phyloP scores from a whole-genome alignment of 2,888 invertebrate genomes.

The Cephus rjabovi region DNA sequence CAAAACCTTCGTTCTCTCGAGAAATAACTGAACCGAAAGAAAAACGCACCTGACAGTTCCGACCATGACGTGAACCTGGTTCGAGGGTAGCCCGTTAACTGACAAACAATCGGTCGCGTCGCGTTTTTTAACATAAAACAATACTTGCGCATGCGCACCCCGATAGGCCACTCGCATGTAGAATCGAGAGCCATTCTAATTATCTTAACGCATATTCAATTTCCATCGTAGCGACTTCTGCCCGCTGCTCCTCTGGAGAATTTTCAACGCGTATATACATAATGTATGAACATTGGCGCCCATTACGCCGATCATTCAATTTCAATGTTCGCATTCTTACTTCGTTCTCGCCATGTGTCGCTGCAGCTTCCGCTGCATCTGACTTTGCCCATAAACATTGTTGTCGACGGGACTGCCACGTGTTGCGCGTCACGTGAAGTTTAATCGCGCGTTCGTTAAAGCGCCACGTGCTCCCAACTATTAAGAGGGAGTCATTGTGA shows the following conservation, averaged over 20 bases:
- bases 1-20: neutral
- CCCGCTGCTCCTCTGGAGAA: neutral
- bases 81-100: conserved; percentile 50
- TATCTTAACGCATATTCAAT: conserved; percentile 1
- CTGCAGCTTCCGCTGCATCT: neutral
- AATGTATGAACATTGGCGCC: neutral
- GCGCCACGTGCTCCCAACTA: neutral
- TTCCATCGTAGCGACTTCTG: neutral
- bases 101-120: conserved; percentile 34
- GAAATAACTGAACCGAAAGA: neutral
- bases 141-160: conserved; percentile 37
- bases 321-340: neutral
- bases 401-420: neutral
- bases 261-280: neutral
- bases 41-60: conserved; percentile 47
- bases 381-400: neutral
- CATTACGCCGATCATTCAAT: neutral
- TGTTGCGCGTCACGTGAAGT: neutral
- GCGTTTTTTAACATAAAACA: conserved; percentile 42
- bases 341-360: neutral
- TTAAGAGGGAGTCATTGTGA: neutral
- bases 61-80: conserved; percentile 47
- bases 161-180: neutral
- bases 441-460: neutral
- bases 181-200: neutral